phyloP scores from a whole-genome alignment of 2,797 vertebrate genomes.

The Oreortyx pictus region DNA sequence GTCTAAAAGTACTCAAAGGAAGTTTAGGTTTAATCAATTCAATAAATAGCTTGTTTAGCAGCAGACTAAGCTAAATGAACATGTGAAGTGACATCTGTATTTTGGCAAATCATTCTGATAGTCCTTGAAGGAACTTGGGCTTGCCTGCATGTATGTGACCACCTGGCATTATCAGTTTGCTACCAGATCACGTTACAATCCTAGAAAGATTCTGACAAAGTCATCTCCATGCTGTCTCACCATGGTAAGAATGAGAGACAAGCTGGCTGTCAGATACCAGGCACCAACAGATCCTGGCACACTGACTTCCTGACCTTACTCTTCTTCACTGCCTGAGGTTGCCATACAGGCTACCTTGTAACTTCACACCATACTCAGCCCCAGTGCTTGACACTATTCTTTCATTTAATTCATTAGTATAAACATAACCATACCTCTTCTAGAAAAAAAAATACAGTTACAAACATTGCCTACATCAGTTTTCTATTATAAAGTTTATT shows the following conservation, averaged over 20 bases:
- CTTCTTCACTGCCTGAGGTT: not conserved
- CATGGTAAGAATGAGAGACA: slow-evolving; percentile 11
- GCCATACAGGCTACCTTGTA: not conserved
- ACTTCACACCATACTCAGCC: not conserved
- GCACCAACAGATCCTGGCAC: not conserved
- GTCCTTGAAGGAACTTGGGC: not conserved
- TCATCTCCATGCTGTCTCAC: not conserved
- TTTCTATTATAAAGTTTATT: not conserved
- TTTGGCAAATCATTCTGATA: not conserved
- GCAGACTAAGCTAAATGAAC: not conserved
- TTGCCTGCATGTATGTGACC: not conserved
- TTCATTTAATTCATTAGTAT: not conserved
- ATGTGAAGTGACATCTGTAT: not conserved
- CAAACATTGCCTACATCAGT: not conserved
- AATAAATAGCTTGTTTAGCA: not conserved
- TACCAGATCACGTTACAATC: slow-evolving; percentile 25
- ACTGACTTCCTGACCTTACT: not conserved
- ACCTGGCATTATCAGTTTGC: not conserved
- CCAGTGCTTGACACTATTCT: not conserved
- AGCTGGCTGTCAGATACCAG: not conserved
- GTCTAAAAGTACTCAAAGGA: not conserved
- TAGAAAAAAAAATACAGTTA: not conserved
- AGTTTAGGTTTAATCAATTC: not conserved
- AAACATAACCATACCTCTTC: not conserved
- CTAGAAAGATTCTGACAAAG: not conserved